Percentiles rank a stretch among this genome's conserved stretches.
phyloP scores from a whole-genome alignment of 2,113 vertebrate species.

The Prinia subflava region DNA sequence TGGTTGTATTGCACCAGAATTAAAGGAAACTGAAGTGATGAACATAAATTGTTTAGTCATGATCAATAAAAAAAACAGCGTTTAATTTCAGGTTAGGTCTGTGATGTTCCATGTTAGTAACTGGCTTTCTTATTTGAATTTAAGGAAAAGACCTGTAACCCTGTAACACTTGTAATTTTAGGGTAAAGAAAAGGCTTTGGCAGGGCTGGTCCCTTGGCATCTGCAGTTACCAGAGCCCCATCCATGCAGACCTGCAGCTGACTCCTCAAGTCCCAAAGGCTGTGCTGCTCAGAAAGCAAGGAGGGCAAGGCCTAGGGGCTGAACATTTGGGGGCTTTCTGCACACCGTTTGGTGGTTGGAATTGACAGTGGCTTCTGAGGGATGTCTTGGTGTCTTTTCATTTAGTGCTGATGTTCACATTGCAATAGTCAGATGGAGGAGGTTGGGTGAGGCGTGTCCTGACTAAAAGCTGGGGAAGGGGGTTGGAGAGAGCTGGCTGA shows the following conservation, averaged over 20 bases:
- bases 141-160: neutral
- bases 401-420: neutral
- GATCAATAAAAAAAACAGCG: neutral
- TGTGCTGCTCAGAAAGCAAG: neutral
- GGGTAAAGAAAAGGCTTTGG: neutral
- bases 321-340: neutral
- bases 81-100: neutral
- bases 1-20: neutral
- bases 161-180: neutral
- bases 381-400: neutral
- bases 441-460: neutral
- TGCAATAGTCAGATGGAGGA: neutral
- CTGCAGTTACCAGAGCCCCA: neutral
- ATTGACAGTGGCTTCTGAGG: neutral
- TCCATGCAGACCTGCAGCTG: neutral
- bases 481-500: neutral
- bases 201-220: neutral
- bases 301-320: neutral
- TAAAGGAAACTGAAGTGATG: neutral
- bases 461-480: neutral
- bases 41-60: neutral
- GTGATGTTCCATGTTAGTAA: neutral
- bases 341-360: neutral
- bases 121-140: neutral
- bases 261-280: neutral